Evolutionary conservation across 2,113 vertebrate genomes (phyloP).

Genomic region (Dunckerocampus dactyliophorus): DNA sequence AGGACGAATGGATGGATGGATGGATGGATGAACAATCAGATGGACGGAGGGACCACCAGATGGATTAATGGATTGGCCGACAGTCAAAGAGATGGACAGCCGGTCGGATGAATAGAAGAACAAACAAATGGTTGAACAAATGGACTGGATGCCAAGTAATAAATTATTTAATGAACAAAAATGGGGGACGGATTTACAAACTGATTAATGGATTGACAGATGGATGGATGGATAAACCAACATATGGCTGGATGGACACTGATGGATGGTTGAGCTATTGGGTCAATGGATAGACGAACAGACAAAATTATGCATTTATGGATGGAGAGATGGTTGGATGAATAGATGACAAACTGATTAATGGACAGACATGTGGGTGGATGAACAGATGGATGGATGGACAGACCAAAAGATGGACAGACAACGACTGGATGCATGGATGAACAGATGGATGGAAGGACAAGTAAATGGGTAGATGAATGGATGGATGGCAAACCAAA

Average conservation of each 20-base stretch:
- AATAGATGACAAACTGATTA: background rate
- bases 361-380: too few relatives aligned
- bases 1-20: background rate
- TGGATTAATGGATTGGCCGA: background rate
- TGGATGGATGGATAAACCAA: background rate
- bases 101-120: background rate
- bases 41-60: background rate
- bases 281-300: background rate
- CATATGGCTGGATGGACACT: background rate
- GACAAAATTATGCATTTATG: background rate
- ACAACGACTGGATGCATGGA: background rate
- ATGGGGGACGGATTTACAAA: background rate
- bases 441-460: background rate
- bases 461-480: background rate
- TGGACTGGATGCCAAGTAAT: background rate
- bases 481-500: background rate
- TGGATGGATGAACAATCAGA: background rate
- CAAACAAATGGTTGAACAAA: background rate
- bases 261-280: background rate
- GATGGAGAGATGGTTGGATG: background rate
- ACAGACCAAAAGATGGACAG: background rate
- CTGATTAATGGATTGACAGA: background rate
- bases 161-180: background rate
- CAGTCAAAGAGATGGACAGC: background rate
- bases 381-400: background rate